Conservation (phyloP, 35 echinoderm and acorn worm genomes). For the Lytechinus variegatus region DNA sequence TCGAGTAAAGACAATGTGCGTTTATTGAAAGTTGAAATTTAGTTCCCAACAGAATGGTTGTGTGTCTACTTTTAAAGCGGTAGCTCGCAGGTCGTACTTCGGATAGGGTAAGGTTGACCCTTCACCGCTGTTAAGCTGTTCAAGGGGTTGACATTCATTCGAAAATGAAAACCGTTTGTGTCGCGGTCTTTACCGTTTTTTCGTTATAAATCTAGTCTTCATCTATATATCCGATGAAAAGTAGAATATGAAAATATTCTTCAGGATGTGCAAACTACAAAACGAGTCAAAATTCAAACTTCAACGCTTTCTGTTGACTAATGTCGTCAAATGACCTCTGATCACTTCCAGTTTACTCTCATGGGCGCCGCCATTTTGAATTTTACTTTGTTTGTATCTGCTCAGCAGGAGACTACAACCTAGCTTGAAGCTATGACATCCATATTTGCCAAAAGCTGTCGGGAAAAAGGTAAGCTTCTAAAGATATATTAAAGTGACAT, state of each 20-base stretch:
- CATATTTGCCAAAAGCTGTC: not conserved
- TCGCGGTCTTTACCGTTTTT: not conserved
- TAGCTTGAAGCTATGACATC: not conserved
- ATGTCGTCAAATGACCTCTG: not conserved
- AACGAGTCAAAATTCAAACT: no score
- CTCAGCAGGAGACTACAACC: not conserved
- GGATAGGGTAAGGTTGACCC: not conserved
- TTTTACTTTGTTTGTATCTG: not conserved
- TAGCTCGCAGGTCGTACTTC: no score
- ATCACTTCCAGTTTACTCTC: not conserved
- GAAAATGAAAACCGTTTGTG: not conserved
- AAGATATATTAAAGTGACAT: not conserved
- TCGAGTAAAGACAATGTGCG: no score
- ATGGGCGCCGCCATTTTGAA: constrained; percentile 16
- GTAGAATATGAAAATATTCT: no score
- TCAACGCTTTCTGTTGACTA: not conserved
- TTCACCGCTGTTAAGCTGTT: not conserved
- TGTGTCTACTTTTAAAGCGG: no score
- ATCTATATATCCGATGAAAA: not conserved
- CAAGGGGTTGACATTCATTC: not conserved
- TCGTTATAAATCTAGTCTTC: not conserved
- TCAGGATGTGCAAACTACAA: no score
- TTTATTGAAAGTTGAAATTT: no score
- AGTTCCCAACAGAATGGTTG: no score
- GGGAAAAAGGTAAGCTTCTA: not conserved